Percentiles rank a stretch among this genome's conserved stretches.
These are phyloP conservation scores for Calidris pygmaea DNA, from an alignment of 2,113 vertebrate genomes.

Conservation along the genomic window DNA sequence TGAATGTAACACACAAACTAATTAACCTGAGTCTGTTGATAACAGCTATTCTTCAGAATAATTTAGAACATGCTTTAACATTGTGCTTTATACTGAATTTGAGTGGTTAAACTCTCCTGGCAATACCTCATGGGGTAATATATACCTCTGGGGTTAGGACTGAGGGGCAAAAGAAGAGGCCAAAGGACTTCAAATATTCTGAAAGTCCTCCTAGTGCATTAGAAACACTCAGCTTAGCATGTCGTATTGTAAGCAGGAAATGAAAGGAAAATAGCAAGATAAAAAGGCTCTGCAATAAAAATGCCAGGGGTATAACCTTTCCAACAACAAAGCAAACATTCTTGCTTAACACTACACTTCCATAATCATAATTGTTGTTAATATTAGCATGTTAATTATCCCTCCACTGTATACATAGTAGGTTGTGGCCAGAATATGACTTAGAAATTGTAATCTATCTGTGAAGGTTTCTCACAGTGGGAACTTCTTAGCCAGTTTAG, in stretches of 20 bases:
- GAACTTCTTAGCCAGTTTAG: background rate
- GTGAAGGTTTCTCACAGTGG: background rate
- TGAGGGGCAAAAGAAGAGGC: background rate
- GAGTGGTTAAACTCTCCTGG: background rate
- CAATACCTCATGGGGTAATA: background rate
- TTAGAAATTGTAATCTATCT: background rate
- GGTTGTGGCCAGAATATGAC: background rate
- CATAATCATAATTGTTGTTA: background rate
- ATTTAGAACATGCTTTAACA: background rate
- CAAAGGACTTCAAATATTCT: background rate
- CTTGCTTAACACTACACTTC: background rate
- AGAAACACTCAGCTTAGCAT: background rate
- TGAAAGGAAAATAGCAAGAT: background rate
- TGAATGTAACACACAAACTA: background rate
- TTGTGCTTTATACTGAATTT: background rate
- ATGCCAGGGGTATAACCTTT: background rate
- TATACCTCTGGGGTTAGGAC: background rate
- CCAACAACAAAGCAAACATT: conserved; percentile 20
- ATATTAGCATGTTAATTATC: conserved; percentile 1
- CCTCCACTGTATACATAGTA: background rate
- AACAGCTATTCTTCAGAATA: background rate
- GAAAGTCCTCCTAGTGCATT: background rate
- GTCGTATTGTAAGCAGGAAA: background rate
- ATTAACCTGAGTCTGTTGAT: background rate
- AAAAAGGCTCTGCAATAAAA: background rate